Percentiles rank a stretch among this genome's conserved stretches.
Conservation (phyloP, 1,140 invertebrate species). For the Drosophila leontia region DNA sequence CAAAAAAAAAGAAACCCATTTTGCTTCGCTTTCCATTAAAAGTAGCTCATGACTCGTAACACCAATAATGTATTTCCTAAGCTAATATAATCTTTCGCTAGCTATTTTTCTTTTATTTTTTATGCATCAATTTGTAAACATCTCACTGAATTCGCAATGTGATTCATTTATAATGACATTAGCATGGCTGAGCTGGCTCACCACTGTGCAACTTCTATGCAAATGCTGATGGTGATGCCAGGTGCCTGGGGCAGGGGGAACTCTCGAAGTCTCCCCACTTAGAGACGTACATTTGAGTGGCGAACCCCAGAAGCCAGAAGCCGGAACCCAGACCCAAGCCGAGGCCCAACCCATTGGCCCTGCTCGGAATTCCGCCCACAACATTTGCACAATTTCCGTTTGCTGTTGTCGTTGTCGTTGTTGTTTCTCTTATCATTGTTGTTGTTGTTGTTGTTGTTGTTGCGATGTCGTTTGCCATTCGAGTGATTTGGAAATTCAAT, state of each 20-base stretch:
- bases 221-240: slow-evolving; percentile 52
- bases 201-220: slow-evolving; percentile 53
- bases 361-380: slow-evolving; percentile 59
- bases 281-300: slow-evolving; percentile 42
- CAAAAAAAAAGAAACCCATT: too few species aligned
- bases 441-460: slow-evolving; percentile 21
- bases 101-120: neutral
- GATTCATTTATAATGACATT: slow-evolving; percentile 16
- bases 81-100: neutral
- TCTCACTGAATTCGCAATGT: slow-evolving; percentile 8
- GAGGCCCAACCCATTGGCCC: slow-evolving; percentile 7
- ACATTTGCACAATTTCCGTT: slow-evolving; percentile 81
- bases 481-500: slow-evolving; percentile 82
- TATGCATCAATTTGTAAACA: slow-evolving; percentile 6
- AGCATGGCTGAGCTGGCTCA: slow-evolving; percentile 1
- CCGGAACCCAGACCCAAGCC: slow-evolving; percentile 2
- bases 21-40: too few species aligned
- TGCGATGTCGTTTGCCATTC: slow-evolving; percentile 45
- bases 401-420: slow-evolving; percentile 47
- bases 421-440: slow-evolving; percentile 7
- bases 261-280: slow-evolving; percentile 11
- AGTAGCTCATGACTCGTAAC: neutral
- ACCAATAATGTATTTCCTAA: too few species aligned
- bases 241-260: slow-evolving; percentile 24
- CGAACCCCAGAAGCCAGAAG: slow-evolving; percentile 15